Conservation (phyloP, 2,113 vertebrate species). For the Danionella cerebrum region DNA sequence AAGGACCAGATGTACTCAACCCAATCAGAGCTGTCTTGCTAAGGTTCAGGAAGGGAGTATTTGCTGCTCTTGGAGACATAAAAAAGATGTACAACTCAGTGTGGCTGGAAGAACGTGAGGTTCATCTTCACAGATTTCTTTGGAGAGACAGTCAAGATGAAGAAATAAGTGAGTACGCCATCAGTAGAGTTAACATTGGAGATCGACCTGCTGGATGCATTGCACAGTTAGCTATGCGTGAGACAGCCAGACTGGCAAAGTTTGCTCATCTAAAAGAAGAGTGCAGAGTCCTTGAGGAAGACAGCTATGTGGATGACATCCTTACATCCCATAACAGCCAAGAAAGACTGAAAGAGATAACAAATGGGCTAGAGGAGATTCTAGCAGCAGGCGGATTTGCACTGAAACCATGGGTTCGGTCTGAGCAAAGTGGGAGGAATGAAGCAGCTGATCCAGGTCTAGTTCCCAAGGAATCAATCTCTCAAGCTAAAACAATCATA, state of each 20-base stretch:
- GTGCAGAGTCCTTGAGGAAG: no score
- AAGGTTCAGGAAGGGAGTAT: no score
- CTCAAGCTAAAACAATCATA: background rate
- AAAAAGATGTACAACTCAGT: no score
- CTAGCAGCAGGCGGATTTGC: background rate
- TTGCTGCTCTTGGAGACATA: no score
- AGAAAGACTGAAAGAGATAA: background rate
- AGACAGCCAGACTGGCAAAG: no score
- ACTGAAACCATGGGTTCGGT: background rate
- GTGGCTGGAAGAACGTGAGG: no score
- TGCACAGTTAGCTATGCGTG: constrained; percentile 19
- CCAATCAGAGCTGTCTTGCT: constrained; percentile 23
- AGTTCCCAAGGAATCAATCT: no score
- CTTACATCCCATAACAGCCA: no score
- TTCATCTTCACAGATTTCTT: no score
- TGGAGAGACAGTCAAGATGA: background rate
- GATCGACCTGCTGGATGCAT: constrained; percentile 33
- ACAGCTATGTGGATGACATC: no score
- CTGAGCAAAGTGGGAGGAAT: background rate
- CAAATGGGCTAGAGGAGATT: background rate
- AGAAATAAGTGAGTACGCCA: background rate
- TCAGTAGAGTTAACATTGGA: constrained; percentile 28
- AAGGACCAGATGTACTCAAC: no score
- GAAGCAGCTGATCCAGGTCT: background rate
- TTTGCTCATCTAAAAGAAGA: no score